phyloP scores from a whole-genome alignment of 1,140 invertebrate species.

The Paraescarpia echinospica region DNA sequence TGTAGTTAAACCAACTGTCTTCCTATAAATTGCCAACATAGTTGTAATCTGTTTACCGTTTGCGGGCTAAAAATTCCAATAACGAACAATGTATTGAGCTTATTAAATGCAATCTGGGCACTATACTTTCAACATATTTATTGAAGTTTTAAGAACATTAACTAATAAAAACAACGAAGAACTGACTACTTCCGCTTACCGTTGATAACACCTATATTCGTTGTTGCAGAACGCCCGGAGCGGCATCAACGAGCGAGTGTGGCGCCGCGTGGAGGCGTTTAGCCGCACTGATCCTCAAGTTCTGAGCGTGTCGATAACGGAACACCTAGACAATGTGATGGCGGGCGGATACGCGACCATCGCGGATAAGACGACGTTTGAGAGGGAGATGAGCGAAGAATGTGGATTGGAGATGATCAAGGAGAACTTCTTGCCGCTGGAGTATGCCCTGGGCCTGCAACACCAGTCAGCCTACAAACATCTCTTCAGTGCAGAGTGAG shows the following conservation, averaged over 20 bases:
- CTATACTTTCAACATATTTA: no score
- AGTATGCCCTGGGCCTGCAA: background rate
- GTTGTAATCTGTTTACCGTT: no score
- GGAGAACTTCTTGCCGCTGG: slow-evolving; percentile 3
- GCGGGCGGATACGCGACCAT: background rate
- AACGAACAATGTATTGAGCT: no score
- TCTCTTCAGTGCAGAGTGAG: slow-evolving; percentile 10
- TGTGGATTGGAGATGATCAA: slow-evolving; percentile 11
- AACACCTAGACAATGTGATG: background rate
- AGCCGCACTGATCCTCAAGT: background rate
- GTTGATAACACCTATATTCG: no score
- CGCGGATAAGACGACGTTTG: slow-evolving; percentile 11
- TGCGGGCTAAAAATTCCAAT: no score
- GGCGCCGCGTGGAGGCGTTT: background rate
- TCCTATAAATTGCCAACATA: no score
- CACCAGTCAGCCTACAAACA: background rate
- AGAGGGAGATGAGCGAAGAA: slow-evolving; percentile 7
- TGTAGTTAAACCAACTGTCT: no score
- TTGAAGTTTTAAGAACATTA: no score
- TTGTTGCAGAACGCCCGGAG: background rate
- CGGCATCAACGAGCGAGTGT: background rate
- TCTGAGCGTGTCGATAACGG: background rate
- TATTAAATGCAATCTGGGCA: no score
- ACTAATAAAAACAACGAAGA: no score
- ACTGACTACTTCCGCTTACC: no score